These are phyloP conservation scores for Idaea dimidiata DNA, from an alignment of 2,888 invertebrate genomes.

Conservation along the genomic window DNA sequence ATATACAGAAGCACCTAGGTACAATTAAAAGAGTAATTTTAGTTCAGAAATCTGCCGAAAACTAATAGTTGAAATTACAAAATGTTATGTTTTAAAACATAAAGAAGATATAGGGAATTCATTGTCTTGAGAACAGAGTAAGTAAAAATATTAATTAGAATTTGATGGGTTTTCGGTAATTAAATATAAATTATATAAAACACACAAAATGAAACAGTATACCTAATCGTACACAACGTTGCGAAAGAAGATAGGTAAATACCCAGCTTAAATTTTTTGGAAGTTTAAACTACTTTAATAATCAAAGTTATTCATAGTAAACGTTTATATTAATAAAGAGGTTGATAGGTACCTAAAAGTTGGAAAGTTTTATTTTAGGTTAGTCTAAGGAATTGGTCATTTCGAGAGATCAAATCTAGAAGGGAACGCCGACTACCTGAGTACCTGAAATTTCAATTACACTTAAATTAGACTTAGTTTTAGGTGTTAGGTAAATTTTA, in stretches of 20 bases:
- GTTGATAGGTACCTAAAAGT: slow-evolving; percentile 47
- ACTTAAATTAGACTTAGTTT: slow-evolving; percentile 65
- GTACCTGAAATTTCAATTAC: slow-evolving; percentile 80
- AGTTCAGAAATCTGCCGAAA: slow-evolving; percentile 12
- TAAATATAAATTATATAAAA: no score
- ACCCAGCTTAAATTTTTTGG: no score
- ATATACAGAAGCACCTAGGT: slow-evolving; percentile 64
- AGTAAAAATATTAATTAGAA: no score
- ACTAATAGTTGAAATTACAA: neutral
- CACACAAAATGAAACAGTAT: no score
- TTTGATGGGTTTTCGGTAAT: no score
- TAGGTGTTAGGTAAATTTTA: slow-evolving; percentile 57
- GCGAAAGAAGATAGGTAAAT: no score
- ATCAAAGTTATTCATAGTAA: no score
- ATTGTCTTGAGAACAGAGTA: no score
- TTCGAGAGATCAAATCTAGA: slow-evolving; percentile 19
- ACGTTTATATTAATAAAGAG: no score
- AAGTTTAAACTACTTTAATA: no score
- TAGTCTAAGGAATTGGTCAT: neutral
- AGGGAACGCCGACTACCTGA: slow-evolving; percentile 64
- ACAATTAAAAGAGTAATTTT: slow-evolving; percentile 45
- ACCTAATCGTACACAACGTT: no score
- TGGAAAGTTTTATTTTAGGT: neutral
- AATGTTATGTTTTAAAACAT: slow-evolving; percentile 32
- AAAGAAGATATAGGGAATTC: slow-evolving; percentile 31